Evolutionary conservation across 30 jellyfish, hydroid and myxozoan genomes (phyloP).

Genomic region (Nemopilema nomurai): DNA sequence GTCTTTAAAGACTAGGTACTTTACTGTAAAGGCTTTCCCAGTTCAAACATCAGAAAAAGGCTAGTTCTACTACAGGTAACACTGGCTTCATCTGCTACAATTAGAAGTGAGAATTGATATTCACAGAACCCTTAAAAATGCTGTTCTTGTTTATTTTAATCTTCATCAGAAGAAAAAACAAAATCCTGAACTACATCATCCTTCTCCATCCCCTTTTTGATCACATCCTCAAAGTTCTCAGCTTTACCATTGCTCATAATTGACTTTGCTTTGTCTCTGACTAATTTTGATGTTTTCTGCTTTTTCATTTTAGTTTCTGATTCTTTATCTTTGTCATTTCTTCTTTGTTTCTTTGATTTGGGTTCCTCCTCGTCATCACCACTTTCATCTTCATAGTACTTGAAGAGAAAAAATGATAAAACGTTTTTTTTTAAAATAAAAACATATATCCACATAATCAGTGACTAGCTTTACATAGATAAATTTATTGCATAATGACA

Average conservation of each 20-base stretch:
- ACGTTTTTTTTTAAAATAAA: no score
- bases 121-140: no score
- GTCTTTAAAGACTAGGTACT: no score
- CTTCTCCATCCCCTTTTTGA: conserved; percentile 3
- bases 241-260: background rate
- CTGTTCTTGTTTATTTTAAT: background rate
- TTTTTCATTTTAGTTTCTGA: background rate
- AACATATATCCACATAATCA: no score
- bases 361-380: conserved; percentile 12
- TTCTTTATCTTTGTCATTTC: background rate
- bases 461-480: no score
- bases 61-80: background rate
- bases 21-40: background rate
- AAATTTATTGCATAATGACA: no score
- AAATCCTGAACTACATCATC: conserved; percentile 68
- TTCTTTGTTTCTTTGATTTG: conserved; percentile 3
- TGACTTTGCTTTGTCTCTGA: background rate
- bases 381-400: conserved; percentile 19
- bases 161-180: conserved; percentile 55
- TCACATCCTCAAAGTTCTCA: conserved; percentile 10
- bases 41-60: no score
- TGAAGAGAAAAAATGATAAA: background rate
- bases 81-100: background rate
- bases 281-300: background rate
- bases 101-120: background rate